Evolutionary conservation across 2,113 vertebrate species (phyloP).

Genomic region (Hippocampus comes): DNA sequence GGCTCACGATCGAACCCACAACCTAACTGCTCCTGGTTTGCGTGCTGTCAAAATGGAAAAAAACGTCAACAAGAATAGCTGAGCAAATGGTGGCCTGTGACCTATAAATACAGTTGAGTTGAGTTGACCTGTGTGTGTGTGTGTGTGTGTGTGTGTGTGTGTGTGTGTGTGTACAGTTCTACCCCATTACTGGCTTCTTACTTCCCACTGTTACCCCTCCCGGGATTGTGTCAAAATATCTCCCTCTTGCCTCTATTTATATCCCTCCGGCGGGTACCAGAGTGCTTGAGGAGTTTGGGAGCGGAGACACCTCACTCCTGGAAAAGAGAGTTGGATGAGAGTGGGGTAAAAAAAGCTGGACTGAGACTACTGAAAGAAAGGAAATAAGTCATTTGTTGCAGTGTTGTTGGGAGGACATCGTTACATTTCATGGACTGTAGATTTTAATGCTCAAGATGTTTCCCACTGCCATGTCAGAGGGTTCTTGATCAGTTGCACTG

Average conservation of each 20-base stretch:
- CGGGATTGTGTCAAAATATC: slow-evolving; percentile 46
- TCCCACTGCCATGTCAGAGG: slow-evolving; percentile 16
- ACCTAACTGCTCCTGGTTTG: too few species aligned
- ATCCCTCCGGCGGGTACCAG: slow-evolving; percentile 44
- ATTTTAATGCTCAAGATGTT: slow-evolving; percentile 14
- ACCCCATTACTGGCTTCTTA: slow-evolving; percentile 50
- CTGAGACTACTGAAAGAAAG: not conserved
- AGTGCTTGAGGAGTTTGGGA: slow-evolving; percentile 63
- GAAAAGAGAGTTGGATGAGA: slow-evolving; percentile 28
- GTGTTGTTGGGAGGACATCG: not conserved
- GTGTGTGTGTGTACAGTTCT: not conserved
- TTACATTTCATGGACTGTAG: not conserved
- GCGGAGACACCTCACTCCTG: slow-evolving; percentile 60
- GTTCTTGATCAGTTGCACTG: too few species aligned
- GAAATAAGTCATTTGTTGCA: not conserved
- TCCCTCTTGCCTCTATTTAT: slow-evolving; percentile 59
- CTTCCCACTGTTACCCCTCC: slow-evolving; percentile 56
- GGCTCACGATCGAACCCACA: too few species aligned
- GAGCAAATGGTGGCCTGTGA: too few species aligned
- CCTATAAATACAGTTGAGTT: too few species aligned
- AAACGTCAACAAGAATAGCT: too few species aligned
- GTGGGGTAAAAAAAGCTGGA: slow-evolving; percentile 7
- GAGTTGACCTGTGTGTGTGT: not conserved
- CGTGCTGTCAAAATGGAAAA: too few species aligned
- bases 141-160: not conserved